Conservation (phyloP, 1,140 invertebrate genomes). For the Melitaea cinxia region DNA sequence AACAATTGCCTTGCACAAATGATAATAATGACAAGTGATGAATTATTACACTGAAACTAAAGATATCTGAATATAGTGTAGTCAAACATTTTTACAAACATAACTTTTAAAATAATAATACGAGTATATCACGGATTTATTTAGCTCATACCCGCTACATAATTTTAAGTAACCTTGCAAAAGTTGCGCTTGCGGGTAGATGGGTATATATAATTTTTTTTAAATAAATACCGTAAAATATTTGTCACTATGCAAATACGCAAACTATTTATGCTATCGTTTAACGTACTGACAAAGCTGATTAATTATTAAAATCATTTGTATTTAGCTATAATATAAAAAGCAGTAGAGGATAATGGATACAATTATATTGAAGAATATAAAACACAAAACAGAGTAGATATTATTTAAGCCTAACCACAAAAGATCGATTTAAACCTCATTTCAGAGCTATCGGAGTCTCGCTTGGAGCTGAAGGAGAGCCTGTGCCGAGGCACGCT, state of each 20-base stretch:
- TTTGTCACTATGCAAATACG: too few relatives aligned
- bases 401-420: not conserved
- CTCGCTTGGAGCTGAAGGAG: constrained; percentile 70
- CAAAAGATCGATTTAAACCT: not conserved
- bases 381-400: not conserved
- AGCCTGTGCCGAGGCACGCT: constrained; percentile 75
- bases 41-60: not conserved
- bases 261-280: too few relatives aligned
- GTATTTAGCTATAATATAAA: too few relatives aligned
- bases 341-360: too few relatives aligned
- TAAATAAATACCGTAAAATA: not conserved
- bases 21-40: too few relatives aligned
- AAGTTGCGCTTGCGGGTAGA: not conserved
- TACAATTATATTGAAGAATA: too few relatives aligned
- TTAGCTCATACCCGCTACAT: too few relatives aligned
- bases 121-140: too few relatives aligned
- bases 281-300: not conserved
- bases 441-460: constrained; percentile 75
- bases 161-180: too few relatives aligned
- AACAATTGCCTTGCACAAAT: not conserved
- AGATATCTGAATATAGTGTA: not conserved
- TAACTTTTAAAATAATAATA: not conserved
- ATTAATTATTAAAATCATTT: not conserved
- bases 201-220: not conserved
- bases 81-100: not conserved